Evolutionary conservation across 1,140 invertebrate genomes (phyloP).

Genomic region (Papilio glaucus): DNA sequence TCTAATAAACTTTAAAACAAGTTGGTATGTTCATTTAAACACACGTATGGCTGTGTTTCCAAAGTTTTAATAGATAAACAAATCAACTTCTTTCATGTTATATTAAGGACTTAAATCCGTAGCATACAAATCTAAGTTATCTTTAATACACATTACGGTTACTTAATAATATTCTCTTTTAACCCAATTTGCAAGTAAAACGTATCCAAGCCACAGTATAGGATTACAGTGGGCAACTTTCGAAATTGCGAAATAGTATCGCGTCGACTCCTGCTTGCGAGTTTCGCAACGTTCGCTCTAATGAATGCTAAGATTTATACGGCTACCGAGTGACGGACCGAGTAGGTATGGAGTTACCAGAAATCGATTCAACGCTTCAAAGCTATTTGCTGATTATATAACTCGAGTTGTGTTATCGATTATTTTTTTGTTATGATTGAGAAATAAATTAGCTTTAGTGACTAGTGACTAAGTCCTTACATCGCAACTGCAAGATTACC

Average conservation of each 20-base stretch:
- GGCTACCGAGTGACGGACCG: slow-evolving; percentile 14
- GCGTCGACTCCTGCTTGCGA: slow-evolving; percentile 5
- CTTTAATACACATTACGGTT: too few species aligned
- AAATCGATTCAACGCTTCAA: slow-evolving; percentile 18
- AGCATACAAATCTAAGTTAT: too few species aligned
- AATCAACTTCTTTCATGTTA: too few species aligned
- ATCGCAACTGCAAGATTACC: neutral
- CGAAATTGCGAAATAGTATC: slow-evolving; percentile 24
- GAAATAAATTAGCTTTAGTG: neutral
- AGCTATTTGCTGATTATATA: slow-evolving; percentile 9
- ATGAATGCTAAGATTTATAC: slow-evolving; percentile 23
- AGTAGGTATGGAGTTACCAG: neutral
- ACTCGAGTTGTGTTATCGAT: slow-evolving; percentile 13
- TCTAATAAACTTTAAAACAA: too few species aligned
- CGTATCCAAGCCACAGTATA: neutral
- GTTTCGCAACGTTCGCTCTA: slow-evolving; percentile 26
- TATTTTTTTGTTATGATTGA: neutral
- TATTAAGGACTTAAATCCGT: too few species aligned
- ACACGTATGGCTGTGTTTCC: too few species aligned
- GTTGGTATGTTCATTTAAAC: too few species aligned
- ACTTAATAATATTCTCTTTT: neutral
- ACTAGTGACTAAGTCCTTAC: neutral
- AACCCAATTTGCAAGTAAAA: neutral
- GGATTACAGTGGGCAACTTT: slow-evolving; percentile 28
- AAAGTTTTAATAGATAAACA: too few species aligned